Evolutionary conservation across 2,888 invertebrate species (phyloP), one percentile per base, ranked within the genome.

Genomic region (Melieria omissa): DNA sequence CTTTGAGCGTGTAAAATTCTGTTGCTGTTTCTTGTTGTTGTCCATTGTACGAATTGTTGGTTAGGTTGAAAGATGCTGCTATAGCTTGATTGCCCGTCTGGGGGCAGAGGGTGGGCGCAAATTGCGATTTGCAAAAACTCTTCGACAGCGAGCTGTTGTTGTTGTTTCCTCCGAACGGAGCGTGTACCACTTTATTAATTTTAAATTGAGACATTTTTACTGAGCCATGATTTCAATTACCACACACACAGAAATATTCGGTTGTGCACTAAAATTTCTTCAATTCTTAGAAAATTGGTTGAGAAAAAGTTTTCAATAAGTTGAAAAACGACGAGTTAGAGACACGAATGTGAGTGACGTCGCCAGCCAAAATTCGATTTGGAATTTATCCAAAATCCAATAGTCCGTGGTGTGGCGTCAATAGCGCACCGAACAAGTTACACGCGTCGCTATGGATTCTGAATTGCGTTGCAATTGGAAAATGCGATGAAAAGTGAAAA

Each of bases 11-110:
- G 90, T 89, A 88, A 91, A 91, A 76, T 78, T 76, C 88, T 89
- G 90, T 85, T 90, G 90, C 86, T 90, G 89, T 89, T 93, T 94
- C 88, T 93, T 93, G 89, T 77, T 93, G 89, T 77, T 81, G 74
- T 82, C 85, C 81, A 85, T 84, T 78, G 74, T 80, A 58, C 65
- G 64, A 64, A 89, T 93, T 93, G 60, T 73, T 78, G 29, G 45
- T 76, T 41, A 76, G 75, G 74, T 71, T 69, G 47, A 74, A 63
- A 68, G 65, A 54, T 63, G 70, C 63, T 65, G 61, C 47, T 45
- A 61, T 46, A 61, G 68, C 69, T 49, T 58, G 71, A 61, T 69
- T 55, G 70, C 68, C 72, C 65, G 42, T 58, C 57, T 75, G 69
- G 52, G 66, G 29, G 69, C 68, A 67, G 69, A 67, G 65, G 55